Base-by-base conservation (phyloP, 1,140 invertebrate species). In the Brachystomella parvula region DNA sequence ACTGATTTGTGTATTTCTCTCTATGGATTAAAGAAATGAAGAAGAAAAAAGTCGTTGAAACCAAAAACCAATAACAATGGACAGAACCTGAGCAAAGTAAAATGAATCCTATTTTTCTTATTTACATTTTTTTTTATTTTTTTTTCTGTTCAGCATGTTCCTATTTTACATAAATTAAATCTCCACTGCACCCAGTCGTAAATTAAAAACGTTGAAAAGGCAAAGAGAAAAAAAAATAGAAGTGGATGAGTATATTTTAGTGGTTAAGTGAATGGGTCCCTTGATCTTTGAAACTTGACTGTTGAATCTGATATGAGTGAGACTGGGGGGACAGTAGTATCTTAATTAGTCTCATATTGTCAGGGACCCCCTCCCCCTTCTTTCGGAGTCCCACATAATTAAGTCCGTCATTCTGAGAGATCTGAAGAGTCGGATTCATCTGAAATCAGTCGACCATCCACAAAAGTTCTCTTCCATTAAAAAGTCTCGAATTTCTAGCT, bases 291-390 rank as follows among this genome's bases (percentile, higher is more conserved):
- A 12, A 26, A 53, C 12, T 17, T 53, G 6, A 6, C 49, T 19
- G 12, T 15, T 24, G n/a, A 53, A 53, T 17, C 49, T 26, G 9
- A 44, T 44, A n/a, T 44, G n/a, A 44, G 39, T 44, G 9, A 39
- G 35, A 19, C 19, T 6, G 19, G 19, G 35, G 35, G 35, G 35
- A 39, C 35, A 39, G 35, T 39, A 19, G 6, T 9, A 9, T n/a
- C 39, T 44, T 53, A 53, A 53, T 53, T 53, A 53, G 49, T 53
- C 12, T 53, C 49, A 53, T 53, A 53, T 53, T 53, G 49, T 53
- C 49, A 53, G 12, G 15, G 12, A 15, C 49, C 49, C 24, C 49
- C 24, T 53, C 15, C 12, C 3, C 21, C 6, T 9, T 26, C 12
- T 6, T 9, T 17, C 49, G 49, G 49, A 26, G 24, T 6, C 49